Evolutionary conservation across 2,888 invertebrate species (phyloP), one percentile per base, ranked within the genome.

Genomic region (Himalopsyche anomala): DNA sequence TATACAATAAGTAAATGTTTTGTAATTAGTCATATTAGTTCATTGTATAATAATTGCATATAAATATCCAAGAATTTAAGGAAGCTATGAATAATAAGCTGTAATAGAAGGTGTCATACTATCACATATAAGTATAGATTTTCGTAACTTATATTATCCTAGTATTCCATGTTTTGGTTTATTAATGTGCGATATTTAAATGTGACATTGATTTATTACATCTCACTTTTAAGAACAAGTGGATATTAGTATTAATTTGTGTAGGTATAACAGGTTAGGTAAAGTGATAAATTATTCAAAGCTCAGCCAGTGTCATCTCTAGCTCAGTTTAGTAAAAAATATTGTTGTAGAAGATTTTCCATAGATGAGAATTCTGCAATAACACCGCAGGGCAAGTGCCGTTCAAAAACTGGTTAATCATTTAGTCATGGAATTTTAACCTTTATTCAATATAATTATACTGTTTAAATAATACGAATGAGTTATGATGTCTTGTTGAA

Each of bases 361-460:
- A 36, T 74, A 38, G 6, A 74, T 36, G 74, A 74, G 19, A 36
- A 36, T 74, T 74, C 74, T 36, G 74, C 74, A 74, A 74, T 15
- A 74, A 74, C 8, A 36, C 74, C 74, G 15, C 74, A 19, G 74
- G 74, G 74, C 74, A 74, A 74, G 38, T 12, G 62, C 36, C 38
- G 12, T 74, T 74, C 38, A 74, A 62, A 62, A 74, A 74, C 74
- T 74, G 38, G 74, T 74, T 74, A 74, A 74, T 74, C 74, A 74
- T 74, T 74, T 74, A 74, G 74, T 74, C 74, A 74, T 74, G 74
- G 74, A 74, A 38, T 74, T 74, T 74, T 74, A 74, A 74, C 74
- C 74, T 74, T 74, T 74, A 74, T 28, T 36, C 74, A 36, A 74
- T 74, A 74, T 74, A 74, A 74, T 74, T 74, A 74, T 74, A 74